Conservation (phyloP, 2,113 vertebrate species). For the Casuarius casuarius region DNA sequence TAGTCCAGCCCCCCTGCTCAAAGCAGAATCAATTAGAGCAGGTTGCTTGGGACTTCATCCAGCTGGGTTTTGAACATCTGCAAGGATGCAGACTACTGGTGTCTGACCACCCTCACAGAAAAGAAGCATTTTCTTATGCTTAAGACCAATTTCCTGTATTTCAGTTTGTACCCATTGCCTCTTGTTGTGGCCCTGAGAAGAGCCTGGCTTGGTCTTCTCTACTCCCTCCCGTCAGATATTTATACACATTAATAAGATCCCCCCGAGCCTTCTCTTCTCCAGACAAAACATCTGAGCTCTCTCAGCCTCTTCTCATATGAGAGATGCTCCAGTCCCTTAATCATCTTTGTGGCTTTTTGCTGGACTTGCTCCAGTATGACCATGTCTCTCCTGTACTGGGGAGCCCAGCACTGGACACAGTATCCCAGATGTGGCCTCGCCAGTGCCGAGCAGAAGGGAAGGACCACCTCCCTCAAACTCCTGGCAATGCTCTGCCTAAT, state of each 20-base stretch:
- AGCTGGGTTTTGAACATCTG: not conserved
- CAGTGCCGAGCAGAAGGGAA: not conserved
- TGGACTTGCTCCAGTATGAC: not conserved
- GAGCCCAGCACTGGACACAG: not conserved
- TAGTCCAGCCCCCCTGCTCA: not conserved
- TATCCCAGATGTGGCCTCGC: not conserved
- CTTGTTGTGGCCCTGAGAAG: not conserved
- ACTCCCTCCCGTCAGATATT: not conserved
- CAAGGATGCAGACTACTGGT: not conserved
- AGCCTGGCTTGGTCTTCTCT: not conserved
- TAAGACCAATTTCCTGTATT: not conserved
- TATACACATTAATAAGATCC: not conserved
- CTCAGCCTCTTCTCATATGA: not conserved
- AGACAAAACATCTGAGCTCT: not conserved
- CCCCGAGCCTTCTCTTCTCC: not conserved
- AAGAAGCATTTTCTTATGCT: not conserved
- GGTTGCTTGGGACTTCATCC: not conserved
- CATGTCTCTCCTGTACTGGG: not conserved
- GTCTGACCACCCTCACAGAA: not conserved
- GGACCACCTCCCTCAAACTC: not conserved
- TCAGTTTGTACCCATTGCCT: too few species aligned
- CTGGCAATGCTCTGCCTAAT: not conserved
- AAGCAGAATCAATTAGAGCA: not conserved
- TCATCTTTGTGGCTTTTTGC: not conserved
- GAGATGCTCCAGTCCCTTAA: not conserved